Conservation (phyloP, 2,113 vertebrate genomes). For the Quiscalus mexicanus region DNA sequence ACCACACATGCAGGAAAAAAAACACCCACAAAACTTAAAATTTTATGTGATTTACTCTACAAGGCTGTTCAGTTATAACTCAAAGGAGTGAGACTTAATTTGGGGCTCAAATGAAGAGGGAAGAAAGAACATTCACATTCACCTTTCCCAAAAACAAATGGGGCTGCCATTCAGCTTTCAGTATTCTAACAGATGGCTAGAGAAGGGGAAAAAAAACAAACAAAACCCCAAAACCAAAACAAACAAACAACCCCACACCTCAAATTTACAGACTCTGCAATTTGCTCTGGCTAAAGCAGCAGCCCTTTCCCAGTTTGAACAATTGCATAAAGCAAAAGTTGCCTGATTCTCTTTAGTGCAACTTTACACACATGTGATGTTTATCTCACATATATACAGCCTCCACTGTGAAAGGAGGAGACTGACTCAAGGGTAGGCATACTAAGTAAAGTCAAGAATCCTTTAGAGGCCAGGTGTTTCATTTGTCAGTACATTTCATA, state of each 20-base stretch:
- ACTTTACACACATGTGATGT: rapidly evolving
- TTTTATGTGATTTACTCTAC: background rate
- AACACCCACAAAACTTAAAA: background rate
- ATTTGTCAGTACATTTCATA: too few species aligned
- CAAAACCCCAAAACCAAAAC: background rate
- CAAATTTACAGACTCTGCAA: background rate
- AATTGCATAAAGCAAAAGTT: background rate
- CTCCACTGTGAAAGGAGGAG: background rate
- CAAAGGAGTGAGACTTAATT: background rate
- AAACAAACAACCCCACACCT: background rate
- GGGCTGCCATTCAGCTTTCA: background rate
- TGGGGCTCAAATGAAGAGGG: background rate
- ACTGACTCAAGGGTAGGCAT: background rate
- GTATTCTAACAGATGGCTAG: background rate
- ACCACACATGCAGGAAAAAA: background rate
- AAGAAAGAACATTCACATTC: background rate
- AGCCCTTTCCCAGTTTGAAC: background rate
- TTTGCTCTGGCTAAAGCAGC: background rate
- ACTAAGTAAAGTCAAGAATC: background rate
- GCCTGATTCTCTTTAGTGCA: background rate
- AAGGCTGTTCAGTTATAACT: background rate
- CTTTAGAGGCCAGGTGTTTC: background rate
- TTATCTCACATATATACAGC: background rate
- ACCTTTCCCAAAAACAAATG: background rate
- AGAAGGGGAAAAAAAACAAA: too few species aligned